phyloP scores from a whole-genome alignment of 2,113 vertebrate genomes.

The Apus apus region DNA sequence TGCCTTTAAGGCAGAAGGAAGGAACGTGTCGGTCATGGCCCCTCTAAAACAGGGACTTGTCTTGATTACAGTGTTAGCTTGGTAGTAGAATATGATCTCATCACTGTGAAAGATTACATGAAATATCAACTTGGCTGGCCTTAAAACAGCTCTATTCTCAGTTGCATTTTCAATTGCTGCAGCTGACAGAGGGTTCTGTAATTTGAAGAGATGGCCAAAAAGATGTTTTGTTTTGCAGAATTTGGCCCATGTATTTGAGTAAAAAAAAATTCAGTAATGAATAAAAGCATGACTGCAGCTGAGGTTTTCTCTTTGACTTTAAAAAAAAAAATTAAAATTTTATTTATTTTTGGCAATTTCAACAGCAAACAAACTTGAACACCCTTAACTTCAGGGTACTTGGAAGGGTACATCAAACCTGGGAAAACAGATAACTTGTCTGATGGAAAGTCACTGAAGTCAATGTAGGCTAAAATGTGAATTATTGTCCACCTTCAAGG shows the following conservation, averaged over 20 bases:
- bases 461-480: neutral
- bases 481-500: neutral
- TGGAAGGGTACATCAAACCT: neutral
- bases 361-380: neutral
- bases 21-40: constrained; percentile 24
- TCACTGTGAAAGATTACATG: constrained; percentile 67
- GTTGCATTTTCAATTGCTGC: constrained; percentile 57
- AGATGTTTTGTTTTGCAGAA: constrained; percentile 64
- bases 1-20: constrained; percentile 22
- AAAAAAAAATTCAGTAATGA: neutral
- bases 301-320: neutral
- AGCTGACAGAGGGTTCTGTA: constrained; percentile 47
- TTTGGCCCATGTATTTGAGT: neutral
- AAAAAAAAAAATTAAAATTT: too few relatives aligned
- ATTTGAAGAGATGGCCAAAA: constrained; percentile 57
- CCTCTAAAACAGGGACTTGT: constrained; percentile 46
- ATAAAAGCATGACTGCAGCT: neutral
- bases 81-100: constrained; percentile 71
- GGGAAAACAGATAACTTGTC: neutral
- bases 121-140: constrained; percentile 67
- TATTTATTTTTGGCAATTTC: neutral
- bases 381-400: neutral
- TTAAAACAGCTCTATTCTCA: constrained; percentile 59
- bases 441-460: neutral
- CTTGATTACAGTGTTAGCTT: constrained; percentile 59